Percentiles rank a stretch among this genome's conserved stretches.
phyloP scores from a whole-genome alignment of 2,797 vertebrate genomes.

The Pseudochirops corinnae region DNA sequence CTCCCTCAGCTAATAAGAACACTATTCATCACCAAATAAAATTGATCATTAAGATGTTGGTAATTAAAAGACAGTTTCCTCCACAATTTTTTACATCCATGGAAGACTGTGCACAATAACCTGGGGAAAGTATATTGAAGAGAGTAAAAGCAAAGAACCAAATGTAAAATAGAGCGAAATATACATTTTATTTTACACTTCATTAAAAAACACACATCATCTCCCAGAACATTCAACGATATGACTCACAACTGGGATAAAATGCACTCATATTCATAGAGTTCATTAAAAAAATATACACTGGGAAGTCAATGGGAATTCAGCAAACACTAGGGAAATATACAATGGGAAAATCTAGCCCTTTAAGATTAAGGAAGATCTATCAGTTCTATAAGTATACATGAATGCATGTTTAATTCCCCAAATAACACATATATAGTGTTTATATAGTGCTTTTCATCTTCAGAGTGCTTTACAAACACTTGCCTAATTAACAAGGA shows the following conservation, averaged over 20 bases:
- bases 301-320: conserved; percentile 20
- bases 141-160: background rate
- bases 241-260: background rate
- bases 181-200: conserved; percentile 1
- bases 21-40: background rate
- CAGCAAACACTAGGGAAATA: background rate
- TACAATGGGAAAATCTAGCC: background rate
- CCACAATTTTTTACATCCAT: conserved; percentile 28
- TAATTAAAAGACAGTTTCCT: background rate
- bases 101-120: background rate
- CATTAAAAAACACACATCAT: conserved; percentile 39
- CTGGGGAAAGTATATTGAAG: background rate
- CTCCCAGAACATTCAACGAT: conserved; percentile 33
- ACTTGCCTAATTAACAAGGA: conserved; percentile 25
- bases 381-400: background rate
- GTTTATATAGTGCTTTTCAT: conserved; percentile 1
- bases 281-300: conserved; percentile 21
- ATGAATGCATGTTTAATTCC: conserved; percentile 8
- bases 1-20: background rate
- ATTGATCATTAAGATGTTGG: conserved; percentile 1
- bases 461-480: conserved; percentile 22
- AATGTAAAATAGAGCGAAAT: conserved; percentile 41
- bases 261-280: background rate
- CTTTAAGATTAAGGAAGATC: conserved; percentile 38
- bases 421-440: background rate